phyloP scores from a whole-genome alignment of 2,888 invertebrate genomes.

The Argyresthia albistria region DNA sequence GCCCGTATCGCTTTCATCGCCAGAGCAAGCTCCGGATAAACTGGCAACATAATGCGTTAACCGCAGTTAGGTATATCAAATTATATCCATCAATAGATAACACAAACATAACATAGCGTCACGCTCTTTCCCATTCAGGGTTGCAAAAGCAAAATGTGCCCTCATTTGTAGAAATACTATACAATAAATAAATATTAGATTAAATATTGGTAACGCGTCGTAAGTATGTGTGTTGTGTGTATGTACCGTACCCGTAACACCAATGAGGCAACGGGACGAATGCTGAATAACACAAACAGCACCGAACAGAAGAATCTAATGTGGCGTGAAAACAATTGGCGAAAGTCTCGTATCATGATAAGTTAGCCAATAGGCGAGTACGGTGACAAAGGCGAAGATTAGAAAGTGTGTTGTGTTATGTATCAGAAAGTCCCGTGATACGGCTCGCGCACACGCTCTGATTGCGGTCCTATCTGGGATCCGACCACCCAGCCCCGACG shows the following conservation, averaged over 20 bases:
- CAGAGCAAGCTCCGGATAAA: constrained; percentile 40
- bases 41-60: constrained; percentile 47
- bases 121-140: no score
- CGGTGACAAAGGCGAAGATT: constrained; percentile 69
- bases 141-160: no score
- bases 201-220: not conserved
- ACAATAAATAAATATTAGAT: not conserved
- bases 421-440: constrained; percentile 60
- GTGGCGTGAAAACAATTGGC: constrained; percentile 70
- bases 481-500: constrained; percentile 26
- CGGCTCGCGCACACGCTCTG: constrained; percentile 59
- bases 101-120: no score
- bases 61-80: constrained; percentile 47
- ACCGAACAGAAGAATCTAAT: constrained; percentile 53
- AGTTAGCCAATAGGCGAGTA: constrained; percentile 58
- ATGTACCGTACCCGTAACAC: constrained; percentile 1
- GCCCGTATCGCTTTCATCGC: constrained; percentile 43
- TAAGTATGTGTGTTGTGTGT: not conserved
- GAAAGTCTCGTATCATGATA: constrained; percentile 59
- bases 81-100: no score
- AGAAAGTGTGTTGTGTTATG: constrained; percentile 66
- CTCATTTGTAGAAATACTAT: not conserved
- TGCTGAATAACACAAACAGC: constrained; percentile 34
- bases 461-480: constrained; percentile 67
- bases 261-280: constrained; percentile 28